Evolutionary conservation across 2,113 vertebrate genomes (phyloP).

Genomic region (Gobio gobio): DNA sequence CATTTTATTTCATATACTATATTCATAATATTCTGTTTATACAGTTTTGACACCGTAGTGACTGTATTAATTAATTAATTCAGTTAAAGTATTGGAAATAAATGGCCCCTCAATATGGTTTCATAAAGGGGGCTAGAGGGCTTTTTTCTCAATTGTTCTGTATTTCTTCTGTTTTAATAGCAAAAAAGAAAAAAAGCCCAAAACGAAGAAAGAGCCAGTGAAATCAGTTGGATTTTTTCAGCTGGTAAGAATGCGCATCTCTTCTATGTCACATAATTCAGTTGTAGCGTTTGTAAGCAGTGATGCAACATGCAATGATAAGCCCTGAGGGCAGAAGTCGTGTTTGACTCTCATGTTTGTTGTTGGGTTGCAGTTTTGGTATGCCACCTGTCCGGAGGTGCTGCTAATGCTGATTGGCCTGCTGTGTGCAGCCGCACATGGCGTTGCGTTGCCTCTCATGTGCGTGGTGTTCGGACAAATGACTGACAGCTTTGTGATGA

Average conservation of each 20-base stretch:
- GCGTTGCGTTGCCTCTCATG: conserved; percentile 58
- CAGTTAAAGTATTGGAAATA: too few relatives aligned
- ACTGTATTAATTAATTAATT: neutral
- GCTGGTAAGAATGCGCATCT: conserved; percentile 49
- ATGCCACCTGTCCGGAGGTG: conserved; percentile 56
- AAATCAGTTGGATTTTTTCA: conserved; percentile 60
- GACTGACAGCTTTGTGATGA: conserved; percentile 68
- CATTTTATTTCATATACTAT: neutral
- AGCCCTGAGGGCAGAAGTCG: neutral
- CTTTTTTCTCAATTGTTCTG: too few relatives aligned
- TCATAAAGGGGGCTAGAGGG: neutral
- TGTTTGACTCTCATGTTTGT: conserved; percentile 25
- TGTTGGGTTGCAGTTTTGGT: conserved; percentile 50
- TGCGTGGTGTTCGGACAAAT: conserved; percentile 64
- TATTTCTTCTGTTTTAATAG: neutral
- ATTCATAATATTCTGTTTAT: neutral
- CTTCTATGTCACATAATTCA: neutral
- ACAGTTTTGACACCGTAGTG: neutral
- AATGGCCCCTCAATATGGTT: neutral
- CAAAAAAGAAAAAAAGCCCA: conserved; percentile 44
- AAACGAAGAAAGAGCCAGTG: conserved; percentile 29
- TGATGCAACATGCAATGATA: neutral
- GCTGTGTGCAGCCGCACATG: conserved; percentile 58
- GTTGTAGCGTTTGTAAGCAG: neutral
- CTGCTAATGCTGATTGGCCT: conserved; percentile 63